Evolutionary conservation across 2,888 invertebrate species (phyloP).

Genomic region (Andrena trimmerana): DNA sequence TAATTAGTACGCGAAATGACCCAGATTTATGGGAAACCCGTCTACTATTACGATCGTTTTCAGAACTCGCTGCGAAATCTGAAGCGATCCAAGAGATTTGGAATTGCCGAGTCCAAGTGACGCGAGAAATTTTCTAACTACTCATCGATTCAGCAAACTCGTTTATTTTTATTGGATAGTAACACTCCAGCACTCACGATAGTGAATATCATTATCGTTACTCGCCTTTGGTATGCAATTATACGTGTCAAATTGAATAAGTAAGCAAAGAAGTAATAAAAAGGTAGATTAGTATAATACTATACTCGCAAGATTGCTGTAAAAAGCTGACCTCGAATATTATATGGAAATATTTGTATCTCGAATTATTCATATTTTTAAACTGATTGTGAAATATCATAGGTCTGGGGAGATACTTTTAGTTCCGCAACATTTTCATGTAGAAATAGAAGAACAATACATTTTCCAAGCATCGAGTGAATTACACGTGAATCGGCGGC

Average conservation of each 20-base stretch:
- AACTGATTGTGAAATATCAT: not conserved
- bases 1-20: conserved; percentile 5
- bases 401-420: not conserved
- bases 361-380: too few relatives aligned
- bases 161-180: not conserved
- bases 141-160: not conserved
- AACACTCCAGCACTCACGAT: not conserved
- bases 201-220: too few relatives aligned
- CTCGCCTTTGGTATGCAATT: too few relatives aligned
- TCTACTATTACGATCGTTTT: not conserved
- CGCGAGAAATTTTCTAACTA: conserved; percentile 12
- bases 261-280: too few relatives aligned
- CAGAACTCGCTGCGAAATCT: conserved; percentile 13
- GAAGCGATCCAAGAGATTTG: not conserved
- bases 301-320: too few relatives aligned
- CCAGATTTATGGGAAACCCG: not conserved
- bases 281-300: too few relatives aligned
- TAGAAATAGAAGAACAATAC: not conserved
- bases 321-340: too few relatives aligned
- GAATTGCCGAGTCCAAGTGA: not conserved
- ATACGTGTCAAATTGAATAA: too few relatives aligned
- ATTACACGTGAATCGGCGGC: not conserved
- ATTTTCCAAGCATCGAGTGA: not conserved
- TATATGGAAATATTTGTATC: too few relatives aligned
- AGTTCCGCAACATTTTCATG: too few relatives aligned